Evolutionary conservation across 64 coral and sea anemone species (phyloP).

Genomic region (Hydrozoanthus tunicans): DNA sequence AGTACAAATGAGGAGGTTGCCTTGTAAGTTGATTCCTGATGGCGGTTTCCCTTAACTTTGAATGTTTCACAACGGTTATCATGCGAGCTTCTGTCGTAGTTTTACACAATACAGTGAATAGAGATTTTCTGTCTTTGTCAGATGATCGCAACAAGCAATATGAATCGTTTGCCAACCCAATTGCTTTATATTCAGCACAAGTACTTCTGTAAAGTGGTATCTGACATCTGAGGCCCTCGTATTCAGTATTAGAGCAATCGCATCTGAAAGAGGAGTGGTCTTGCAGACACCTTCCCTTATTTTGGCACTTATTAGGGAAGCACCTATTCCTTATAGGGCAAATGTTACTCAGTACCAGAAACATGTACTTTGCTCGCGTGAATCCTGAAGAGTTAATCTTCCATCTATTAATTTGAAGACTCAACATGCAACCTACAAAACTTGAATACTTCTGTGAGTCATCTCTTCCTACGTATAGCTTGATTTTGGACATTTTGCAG

Average conservation of each 20-base stretch:
- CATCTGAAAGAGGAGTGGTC: background rate
- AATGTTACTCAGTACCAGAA: background rate
- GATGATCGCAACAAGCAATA: background rate
- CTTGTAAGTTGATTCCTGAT: constrained; percentile 8
- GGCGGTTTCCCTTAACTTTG: constrained; percentile 8
- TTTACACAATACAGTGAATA: constrained; percentile 20
- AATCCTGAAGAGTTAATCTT: background rate
- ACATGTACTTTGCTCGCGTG: constrained; percentile 11
- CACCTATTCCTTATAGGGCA: constrained; percentile 17
- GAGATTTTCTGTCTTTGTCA: background rate
- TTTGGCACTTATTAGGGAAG: constrained; percentile 37
- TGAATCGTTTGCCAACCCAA: constrained; percentile 12
- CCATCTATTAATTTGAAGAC: background rate
- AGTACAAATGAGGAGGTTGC: background rate
- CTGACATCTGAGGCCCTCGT: constrained; percentile 26
- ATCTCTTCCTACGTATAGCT: constrained; percentile 6
- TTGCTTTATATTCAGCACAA: constrained; percentile 5
- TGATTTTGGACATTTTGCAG: constrained; percentile 13
- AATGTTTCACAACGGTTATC: constrained; percentile 29
- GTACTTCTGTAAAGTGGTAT: constrained; percentile 31
- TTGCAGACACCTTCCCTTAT: constrained; percentile 6
- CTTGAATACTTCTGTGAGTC: background rate
- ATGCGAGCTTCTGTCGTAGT: background rate
- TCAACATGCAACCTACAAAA: constrained; percentile 20
- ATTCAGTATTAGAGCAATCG: constrained; percentile 24